Conservation (phyloP, 2,113 vertebrate genomes). For the Cheilinus undulatus region DNA sequence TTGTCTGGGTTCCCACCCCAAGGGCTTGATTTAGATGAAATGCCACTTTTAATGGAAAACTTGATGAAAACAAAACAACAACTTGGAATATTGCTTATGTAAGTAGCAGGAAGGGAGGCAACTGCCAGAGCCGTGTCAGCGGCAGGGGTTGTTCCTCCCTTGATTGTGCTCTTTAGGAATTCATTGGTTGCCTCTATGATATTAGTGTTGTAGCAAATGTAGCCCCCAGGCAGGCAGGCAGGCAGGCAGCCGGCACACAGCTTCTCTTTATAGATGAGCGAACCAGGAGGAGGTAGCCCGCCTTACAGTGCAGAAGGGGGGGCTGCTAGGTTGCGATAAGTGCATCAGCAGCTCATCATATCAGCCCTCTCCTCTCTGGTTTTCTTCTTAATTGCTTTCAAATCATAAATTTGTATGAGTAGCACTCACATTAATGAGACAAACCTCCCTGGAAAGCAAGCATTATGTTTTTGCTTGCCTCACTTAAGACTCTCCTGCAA, state of each 20-base stretch:
- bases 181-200: conserved; percentile 77
- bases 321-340: conserved; percentile 32
- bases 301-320: conserved; percentile 35
- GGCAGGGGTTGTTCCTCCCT: conserved; percentile 72
- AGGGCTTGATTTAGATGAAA: conserved; percentile 90
- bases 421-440: conserved; percentile 50
- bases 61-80: conserved; percentile 85
- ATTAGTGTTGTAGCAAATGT: conserved; percentile 77
- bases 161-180: conserved; percentile 78
- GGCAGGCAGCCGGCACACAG: conserved; percentile 43
- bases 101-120: conserved; percentile 67
- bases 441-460: conserved; percentile 37
- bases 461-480: conserved; percentile 40
- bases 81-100: conserved; percentile 73
- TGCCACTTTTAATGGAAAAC: conserved; percentile 90
- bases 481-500: conserved; percentile 23
- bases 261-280: conserved; percentile 65
- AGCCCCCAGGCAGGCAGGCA: conserved; percentile 64
- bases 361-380: conserved; percentile 21
- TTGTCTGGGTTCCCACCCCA: conserved; percentile 77
- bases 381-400: conserved; percentile 62
- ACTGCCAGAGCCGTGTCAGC: conserved; percentile 57
- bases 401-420: conserved; percentile 51
- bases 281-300: conserved; percentile 52
- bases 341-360: conserved; percentile 25